Conservation (phyloP, 2,888 invertebrate species). For the Proisotoma minuta region DNA sequence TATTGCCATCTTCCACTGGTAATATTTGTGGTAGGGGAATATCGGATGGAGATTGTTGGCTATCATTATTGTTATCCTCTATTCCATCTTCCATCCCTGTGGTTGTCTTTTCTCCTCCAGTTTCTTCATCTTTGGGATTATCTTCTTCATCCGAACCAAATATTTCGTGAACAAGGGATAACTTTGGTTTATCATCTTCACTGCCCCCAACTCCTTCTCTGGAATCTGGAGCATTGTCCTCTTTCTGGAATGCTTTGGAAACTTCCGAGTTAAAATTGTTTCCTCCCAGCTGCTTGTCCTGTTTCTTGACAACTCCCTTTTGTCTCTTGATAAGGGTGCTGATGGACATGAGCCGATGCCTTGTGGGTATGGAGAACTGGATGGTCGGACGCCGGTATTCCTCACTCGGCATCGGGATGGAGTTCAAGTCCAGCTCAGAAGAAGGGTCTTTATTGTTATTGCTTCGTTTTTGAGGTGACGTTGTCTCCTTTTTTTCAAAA, state of each 20-base stretch:
- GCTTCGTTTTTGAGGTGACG: neutral
- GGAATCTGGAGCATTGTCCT: constrained; percentile 23
- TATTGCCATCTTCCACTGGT: neutral
- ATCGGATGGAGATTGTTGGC: neutral
- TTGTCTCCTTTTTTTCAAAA: neutral
- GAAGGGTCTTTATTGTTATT: constrained; percentile 2
- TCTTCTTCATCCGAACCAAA: constrained; percentile 46
- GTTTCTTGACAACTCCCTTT: constrained; percentile 44
- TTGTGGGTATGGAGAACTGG: constrained; percentile 46
- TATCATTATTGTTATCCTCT: neutral
- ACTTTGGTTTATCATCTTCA: constrained; percentile 26
- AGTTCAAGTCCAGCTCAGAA: constrained; percentile 28
- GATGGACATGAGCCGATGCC: constrained; percentile 44
- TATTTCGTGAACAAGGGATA: constrained; percentile 44
- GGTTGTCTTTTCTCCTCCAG: too few relatives aligned
- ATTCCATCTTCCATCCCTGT: neutral
- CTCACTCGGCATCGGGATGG: constrained; percentile 42
- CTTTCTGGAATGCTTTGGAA: constrained; percentile 54
- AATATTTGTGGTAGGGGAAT: neutral
- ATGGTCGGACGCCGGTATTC: constrained; percentile 43
- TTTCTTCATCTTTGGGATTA: constrained; percentile 21
- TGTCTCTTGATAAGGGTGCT: constrained; percentile 44
- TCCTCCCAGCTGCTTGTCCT: constrained; percentile 23
- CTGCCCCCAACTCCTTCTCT: constrained; percentile 22
- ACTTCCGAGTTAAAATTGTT: constrained; percentile 45